Base-by-base conservation (phyloP, 1,140 invertebrate species). In the Ceratina calcarata region DNA sequence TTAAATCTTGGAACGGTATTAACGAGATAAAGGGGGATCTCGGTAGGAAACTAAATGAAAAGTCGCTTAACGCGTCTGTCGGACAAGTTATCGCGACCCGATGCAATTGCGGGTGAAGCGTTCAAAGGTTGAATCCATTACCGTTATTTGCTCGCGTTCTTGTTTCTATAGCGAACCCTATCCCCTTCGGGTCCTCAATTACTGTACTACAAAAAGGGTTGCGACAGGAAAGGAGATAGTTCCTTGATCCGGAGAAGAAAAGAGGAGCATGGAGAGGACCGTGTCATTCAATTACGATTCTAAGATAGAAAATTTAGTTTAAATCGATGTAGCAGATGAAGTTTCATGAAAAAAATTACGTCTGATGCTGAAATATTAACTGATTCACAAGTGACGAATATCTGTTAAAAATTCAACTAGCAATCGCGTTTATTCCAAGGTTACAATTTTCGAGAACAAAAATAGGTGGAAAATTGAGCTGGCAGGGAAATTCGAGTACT, bases 401-500 rank as follows among this genome's bases (percentile, higher is more conserved):
- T n/a, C n/a, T n/a, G n/a, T n/a, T n/a, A n/a, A n/a, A n/a, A n/a
- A n/a, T n/a, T n/a, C n/a, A n/a, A n/a, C n/a, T n/a, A n/a, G n/a
- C n/a, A n/a, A n/a, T n/a, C n/a, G n/a, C n/a, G n/a, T n/a, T n/a
- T n/a, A n/a, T n/a, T n/a, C n/a, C n/a, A n/a, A n/a, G n/a, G n/a
- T n/a, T n/a, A 45, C 37, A 45, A 45, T 8, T 37, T 37, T 51
- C 27, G 67, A 20, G 3, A 18, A 68, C 61, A 61, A 68, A 49
- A 24, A 24, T 49, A 51, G 20, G n/a, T 12, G 1, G 3, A 37
- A 12, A 27, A 24, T 27, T 65, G 62, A 84, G 80, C 77, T 55
- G 83, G 22, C 65, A 49, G 74, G 68, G 24, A 70, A 82, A 81
- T 81, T 85, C 74, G 61, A 60, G 69, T 82, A 80, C 85, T 73